These are phyloP conservation scores for Trachelipus rathkii DNA, from an alignment of 1,140 invertebrate species.

Conservation along the genomic window DNA sequence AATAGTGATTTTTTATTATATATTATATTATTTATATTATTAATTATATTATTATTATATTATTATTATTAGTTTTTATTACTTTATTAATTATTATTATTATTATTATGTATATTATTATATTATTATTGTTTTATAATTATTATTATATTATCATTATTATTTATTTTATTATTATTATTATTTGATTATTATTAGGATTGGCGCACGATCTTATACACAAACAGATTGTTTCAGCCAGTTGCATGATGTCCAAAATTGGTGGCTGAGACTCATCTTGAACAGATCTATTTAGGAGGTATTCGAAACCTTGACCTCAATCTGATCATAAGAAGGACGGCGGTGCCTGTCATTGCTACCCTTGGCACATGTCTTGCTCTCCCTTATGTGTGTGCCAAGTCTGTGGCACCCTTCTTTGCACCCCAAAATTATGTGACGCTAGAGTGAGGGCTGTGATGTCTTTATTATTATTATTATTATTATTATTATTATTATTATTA, in stretches of 20 bases:
- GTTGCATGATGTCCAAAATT: conserved; percentile 95
- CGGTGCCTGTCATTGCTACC: conserved; percentile 79
- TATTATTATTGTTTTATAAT: no score
- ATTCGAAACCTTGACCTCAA: conserved; percentile 85
- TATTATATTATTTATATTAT: no score
- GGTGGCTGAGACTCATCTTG: conserved; percentile 85
- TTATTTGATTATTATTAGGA: conserved; percentile 59
- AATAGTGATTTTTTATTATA: no score
- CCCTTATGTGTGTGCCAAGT: conserved; percentile 82
- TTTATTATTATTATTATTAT: no score
- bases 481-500: background rate
- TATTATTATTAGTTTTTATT: no score
- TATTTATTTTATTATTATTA: no score
- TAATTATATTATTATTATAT: no score
- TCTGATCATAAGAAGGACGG: conserved; percentile 77
- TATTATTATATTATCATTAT: no score
- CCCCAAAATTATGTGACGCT: conserved; percentile 40
- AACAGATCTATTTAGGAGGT: conserved; percentile 77
- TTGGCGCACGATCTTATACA: conserved; percentile 93
- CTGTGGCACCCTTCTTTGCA: conserved; percentile 71
- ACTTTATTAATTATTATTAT: no score
- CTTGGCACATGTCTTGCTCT: conserved; percentile 81
- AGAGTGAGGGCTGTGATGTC: background rate
- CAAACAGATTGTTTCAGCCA: conserved; percentile 96
- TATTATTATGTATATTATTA: no score